These are phyloP conservation scores for Tachina lurida DNA, from an alignment of 2,888 invertebrate genomes.

Conservation along the genomic window DNA sequence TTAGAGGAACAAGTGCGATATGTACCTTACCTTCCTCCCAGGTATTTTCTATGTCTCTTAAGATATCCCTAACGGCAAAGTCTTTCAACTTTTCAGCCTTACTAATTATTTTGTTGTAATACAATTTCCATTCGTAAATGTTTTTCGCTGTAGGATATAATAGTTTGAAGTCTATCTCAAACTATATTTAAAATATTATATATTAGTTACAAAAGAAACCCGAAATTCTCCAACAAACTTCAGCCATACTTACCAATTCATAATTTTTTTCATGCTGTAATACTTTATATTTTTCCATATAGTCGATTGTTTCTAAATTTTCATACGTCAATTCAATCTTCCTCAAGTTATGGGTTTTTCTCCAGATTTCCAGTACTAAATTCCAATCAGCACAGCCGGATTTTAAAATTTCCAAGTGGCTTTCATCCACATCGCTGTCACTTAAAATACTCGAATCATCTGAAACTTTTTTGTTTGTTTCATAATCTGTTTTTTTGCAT, in stretches of 20 bases:
- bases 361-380: slow-evolving; percentile 37
- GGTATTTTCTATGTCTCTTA: slow-evolving; percentile 33
- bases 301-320: slow-evolving; percentile 38
- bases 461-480: neutral
- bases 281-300: slow-evolving; percentile 55
- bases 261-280: slow-evolving; percentile 47
- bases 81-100: slow-evolving; percentile 51
- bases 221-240: neutral
- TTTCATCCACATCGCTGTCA: slow-evolving; percentile 33
- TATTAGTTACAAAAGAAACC: neutral
- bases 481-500: neutral
- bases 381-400: slow-evolving; percentile 48
- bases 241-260: slow-evolving; percentile 43
- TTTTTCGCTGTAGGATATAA: slow-evolving; percentile 51
- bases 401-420: slow-evolving; percentile 47
- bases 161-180: slow-evolving; percentile 56
- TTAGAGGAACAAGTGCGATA: too few species aligned
- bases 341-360: slow-evolving; percentile 23
- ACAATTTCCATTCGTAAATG: slow-evolving; percentile 57
- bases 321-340: slow-evolving; percentile 47
- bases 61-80: slow-evolving; percentile 41
- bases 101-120: slow-evolving; percentile 48
- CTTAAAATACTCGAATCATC: slow-evolving; percentile 26
- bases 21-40: slow-evolving; percentile 46
- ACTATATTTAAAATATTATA: slow-evolving; percentile 24